Conservation (phyloP, 2,113 vertebrate genomes). For the Cygnus buccinator region DNA sequence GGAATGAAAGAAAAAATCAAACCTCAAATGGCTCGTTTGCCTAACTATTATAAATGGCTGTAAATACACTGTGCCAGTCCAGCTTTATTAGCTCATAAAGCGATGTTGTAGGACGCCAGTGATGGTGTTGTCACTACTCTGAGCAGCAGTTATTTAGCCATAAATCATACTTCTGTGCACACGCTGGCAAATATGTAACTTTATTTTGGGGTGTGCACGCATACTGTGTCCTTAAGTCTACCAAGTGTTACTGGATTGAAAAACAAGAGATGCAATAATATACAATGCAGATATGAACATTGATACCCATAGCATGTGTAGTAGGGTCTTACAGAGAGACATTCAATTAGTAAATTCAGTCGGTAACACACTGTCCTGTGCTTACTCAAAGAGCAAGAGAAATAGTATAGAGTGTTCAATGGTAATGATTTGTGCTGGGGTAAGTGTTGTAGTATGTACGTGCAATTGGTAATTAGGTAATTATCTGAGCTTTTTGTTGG, state of each 20-base stretch:
- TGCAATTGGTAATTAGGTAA: neutral
- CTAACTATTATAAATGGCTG: neutral
- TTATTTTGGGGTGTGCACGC: neutral
- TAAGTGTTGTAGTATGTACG: neutral
- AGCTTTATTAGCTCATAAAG: neutral
- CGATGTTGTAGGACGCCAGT: neutral
- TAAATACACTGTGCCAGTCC: neutral
- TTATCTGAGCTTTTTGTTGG: slow-evolving; percentile 2
- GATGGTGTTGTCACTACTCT: neutral
- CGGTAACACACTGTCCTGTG: neutral
- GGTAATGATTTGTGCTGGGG: neutral
- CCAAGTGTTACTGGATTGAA: neutral
- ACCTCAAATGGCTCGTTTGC: neutral
- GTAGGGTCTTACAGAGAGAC: neutral
- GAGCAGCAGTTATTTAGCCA: neutral
- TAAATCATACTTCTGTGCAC: neutral
- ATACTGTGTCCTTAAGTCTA: neutral
- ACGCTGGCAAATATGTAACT: neutral
- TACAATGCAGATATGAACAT: neutral
- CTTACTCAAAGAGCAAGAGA: neutral
- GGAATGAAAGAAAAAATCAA: neutral
- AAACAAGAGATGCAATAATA: neutral
- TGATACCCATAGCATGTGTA: neutral
- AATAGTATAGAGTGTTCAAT: neutral
- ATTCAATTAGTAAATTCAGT: neutral